These are phyloP conservation scores for Amblyteles armatorius DNA, from an alignment of 2,888 invertebrate species.

Conservation along the genomic window DNA sequence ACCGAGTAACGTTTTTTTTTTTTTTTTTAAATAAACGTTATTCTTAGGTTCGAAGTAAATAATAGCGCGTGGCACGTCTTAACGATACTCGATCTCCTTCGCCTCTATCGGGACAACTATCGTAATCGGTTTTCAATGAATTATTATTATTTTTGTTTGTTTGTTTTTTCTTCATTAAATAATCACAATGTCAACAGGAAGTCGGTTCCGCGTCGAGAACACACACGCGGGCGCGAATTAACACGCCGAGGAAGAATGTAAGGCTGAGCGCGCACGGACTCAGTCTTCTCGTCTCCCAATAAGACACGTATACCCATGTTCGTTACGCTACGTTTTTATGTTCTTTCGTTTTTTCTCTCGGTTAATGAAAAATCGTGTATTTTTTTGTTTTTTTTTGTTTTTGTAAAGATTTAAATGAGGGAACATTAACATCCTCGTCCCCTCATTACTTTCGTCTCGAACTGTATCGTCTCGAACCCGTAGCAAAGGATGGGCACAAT, in stretches of 20 bases:
- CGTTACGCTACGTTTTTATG: conserved; percentile 45
- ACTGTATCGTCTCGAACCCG: conserved; percentile 63
- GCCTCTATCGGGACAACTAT: neutral
- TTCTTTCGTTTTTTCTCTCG: neutral
- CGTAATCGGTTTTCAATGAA: conserved; percentile 15
- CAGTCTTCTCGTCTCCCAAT: conserved; percentile 64
- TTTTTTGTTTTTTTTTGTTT: neutral
- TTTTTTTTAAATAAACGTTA: conserved; percentile 31
- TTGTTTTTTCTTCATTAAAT: conserved; percentile 29
- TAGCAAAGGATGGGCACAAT: conserved; percentile 66
- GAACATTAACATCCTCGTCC: neutral
- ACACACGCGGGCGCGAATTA: conserved; percentile 32
- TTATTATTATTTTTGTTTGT: conserved; percentile 14
- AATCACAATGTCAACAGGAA: conserved; percentile 64
- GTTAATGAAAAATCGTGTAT: conserved; percentile 40
- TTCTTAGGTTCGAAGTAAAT: conserved; percentile 31
- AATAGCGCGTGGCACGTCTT: conserved; percentile 2
- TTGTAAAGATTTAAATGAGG: neutral
- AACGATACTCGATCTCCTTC: conserved; percentile 26
- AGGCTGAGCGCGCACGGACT: conserved; percentile 66
- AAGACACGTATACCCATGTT: conserved; percentile 63
- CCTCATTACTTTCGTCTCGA: conserved; percentile 41
- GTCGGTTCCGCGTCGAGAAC: conserved; percentile 44
- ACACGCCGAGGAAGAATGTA: conserved; percentile 61
- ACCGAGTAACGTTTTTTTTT: conserved; percentile 10